These are phyloP conservation scores for Homalodisca vitripennis DNA, from an alignment of 1,140 invertebrate genomes.

Conservation along the genomic window DNA sequence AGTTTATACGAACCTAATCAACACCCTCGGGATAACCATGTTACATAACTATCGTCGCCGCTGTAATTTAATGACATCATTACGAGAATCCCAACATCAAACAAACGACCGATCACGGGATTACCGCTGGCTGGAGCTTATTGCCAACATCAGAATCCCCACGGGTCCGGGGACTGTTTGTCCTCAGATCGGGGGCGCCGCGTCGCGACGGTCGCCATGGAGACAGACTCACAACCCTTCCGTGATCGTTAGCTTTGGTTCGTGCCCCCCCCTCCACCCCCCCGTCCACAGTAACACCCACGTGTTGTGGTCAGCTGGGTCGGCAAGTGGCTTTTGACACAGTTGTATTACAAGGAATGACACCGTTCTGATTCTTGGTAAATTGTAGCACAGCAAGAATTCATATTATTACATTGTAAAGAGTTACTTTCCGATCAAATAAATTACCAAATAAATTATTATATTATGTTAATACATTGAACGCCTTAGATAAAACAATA, in stretches of 20 bases:
- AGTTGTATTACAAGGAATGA: no score
- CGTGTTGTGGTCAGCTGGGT: no score
- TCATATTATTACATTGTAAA: no score
- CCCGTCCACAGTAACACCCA: no score
- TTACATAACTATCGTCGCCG: background rate
- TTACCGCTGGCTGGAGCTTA: background rate
- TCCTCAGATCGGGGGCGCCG: background rate
- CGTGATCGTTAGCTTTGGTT: background rate
- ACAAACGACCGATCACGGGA: no score
- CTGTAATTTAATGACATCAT: background rate
- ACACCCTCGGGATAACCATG: background rate
- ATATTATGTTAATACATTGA: no score
- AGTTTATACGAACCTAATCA: background rate
- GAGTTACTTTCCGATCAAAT: no score
- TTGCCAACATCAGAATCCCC: background rate
- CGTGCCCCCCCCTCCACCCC: background rate
- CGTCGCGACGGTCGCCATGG: slow-evolving; percentile 17
- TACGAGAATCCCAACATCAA: background rate
- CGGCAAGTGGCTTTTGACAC: no score
- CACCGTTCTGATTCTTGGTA: no score
- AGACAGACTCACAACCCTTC: slow-evolving; percentile 3
- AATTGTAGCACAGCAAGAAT: no score
- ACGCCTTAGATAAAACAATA: no score
- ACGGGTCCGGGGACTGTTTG: background rate
- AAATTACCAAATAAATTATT: no score